Percentiles rank a stretch among this genome's conserved stretches.
These are phyloP conservation scores for Tetheella fluctuosa DNA, from an alignment of 2,888 invertebrate genomes.

Conservation along the genomic window DNA sequence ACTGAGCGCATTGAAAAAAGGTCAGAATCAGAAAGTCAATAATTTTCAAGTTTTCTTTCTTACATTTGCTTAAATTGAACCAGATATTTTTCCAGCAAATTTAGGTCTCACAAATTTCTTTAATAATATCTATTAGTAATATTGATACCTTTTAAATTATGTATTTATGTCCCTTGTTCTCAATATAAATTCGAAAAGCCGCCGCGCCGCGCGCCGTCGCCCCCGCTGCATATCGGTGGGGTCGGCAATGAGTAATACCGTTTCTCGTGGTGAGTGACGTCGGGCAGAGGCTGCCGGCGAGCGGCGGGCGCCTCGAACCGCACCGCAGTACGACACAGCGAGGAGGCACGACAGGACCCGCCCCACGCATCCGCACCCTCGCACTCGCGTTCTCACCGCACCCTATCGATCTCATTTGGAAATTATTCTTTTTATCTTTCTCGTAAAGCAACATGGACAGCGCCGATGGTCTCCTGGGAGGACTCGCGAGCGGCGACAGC, in stretches of 20 bases:
- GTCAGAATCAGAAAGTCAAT: slow-evolving; percentile 60
- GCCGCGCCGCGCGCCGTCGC: slow-evolving; percentile 42
- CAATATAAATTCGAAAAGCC: slow-evolving; percentile 31
- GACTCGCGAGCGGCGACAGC: slow-evolving; percentile 67
- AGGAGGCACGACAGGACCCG: slow-evolving; percentile 71
- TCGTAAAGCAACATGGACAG: slow-evolving; percentile 59
- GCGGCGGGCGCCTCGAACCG: slow-evolving; percentile 43
- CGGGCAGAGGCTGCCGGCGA: slow-evolving; percentile 60
- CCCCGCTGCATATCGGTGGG: slow-evolving; percentile 52
- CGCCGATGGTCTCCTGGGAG: slow-evolving; percentile 65
- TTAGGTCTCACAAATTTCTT: background rate
- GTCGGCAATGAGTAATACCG: slow-evolving; percentile 78
- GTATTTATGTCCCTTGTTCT: slow-evolving; percentile 22
- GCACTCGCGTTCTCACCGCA: slow-evolving; percentile 52
- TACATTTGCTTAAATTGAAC: background rate
- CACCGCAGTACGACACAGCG: slow-evolving; percentile 66
- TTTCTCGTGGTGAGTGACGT: slow-evolving; percentile 77
- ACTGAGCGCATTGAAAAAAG: slow-evolving; percentile 42
- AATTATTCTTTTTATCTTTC: slow-evolving; percentile 41
- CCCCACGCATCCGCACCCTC: slow-evolving; percentile 51
- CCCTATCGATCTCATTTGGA: slow-evolving; percentile 59
- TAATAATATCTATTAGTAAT: slow-evolving; percentile 17
- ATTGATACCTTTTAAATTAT: slow-evolving; percentile 20
- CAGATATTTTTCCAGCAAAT: background rate
- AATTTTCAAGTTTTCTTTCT: slow-evolving; percentile 44